A percentile compares a stretch with the other conserved stretches of the same genome.
These are phyloP conservation scores for Melanerpes formicivorus DNA, from an alignment of 2,113 vertebrate species.

Conservation along the genomic window DNA sequence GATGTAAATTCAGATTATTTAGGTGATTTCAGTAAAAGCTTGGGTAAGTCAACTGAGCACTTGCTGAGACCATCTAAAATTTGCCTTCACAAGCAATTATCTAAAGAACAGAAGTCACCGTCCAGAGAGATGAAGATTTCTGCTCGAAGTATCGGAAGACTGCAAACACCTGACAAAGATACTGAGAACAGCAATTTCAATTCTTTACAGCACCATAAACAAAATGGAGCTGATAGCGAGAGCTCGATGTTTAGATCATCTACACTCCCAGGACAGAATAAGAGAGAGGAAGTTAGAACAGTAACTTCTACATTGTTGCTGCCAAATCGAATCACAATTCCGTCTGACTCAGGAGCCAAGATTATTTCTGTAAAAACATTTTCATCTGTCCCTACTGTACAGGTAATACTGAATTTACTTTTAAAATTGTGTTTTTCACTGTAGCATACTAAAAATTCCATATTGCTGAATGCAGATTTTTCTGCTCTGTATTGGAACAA, in stretches of 20 bases:
- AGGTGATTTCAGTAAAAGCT: slow-evolving; percentile 73
- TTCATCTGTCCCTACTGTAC: slow-evolving; percentile 53
- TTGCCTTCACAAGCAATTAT: slow-evolving; percentile 71
- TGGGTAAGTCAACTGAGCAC: slow-evolving; percentile 86
- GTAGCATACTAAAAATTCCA: neutral
- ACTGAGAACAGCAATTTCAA: slow-evolving; percentile 39
- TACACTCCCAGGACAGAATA: slow-evolving; percentile 62
- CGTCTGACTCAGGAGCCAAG: slow-evolving; percentile 65
- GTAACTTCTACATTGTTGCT: slow-evolving; percentile 72
- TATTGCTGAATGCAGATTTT: neutral
- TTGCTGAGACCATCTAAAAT: slow-evolving; percentile 87
- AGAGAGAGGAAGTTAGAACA: slow-evolving; percentile 69
- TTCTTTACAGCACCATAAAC: slow-evolving; percentile 36
- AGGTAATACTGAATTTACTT: slow-evolving; percentile 67
- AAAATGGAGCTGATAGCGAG: neutral
- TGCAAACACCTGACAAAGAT: slow-evolving; percentile 15
- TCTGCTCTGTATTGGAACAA: neutral
- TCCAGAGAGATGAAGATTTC: slow-evolving; percentile 64
- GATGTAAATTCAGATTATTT: slow-evolving; percentile 71
- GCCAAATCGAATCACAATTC: slow-evolving; percentile 24
- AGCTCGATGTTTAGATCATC: slow-evolving; percentile 12
- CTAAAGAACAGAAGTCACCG: slow-evolving; percentile 17
- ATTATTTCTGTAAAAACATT: slow-evolving; percentile 66
- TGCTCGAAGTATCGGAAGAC: slow-evolving; percentile 38
- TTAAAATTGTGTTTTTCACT: neutral